Base-by-base conservation (phyloP, 1,140 invertebrate species). In the Venturia canescens region DNA sequence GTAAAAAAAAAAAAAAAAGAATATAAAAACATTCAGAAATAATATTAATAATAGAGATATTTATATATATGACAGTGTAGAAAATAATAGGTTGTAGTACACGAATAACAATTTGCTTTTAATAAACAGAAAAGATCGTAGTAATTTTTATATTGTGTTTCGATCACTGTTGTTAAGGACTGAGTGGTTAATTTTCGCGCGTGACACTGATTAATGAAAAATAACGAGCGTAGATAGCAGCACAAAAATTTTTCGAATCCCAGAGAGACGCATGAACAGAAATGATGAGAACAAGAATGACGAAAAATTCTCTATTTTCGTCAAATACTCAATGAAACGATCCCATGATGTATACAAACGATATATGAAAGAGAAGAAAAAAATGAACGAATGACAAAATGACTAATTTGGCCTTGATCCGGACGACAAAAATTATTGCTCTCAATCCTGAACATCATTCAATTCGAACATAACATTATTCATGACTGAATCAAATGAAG, bases 361-460 rank as follows among this genome's bases (percentile, higher is more conserved):
- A 57, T 69, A 7, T 66, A 57, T 57, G 18, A 3, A 63, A 50
- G 6, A 57, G 13, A 29, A 72, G 44, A 50, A 50, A 53, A 53
- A 53, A 53, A 53, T n/a, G 53, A 38, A 11, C 11, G 38, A 9
- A 44, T 38, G 53, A 57, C n/a, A 29, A 71, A 71, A 60, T 79
- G 60, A 82, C 84, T 85, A 87, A 87, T 83, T 86, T 81, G 84
- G 84, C 85, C 85, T 87, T 84, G 38, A 79, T 21, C 38, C 5
- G 11, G 11, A 44, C 63, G 69, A 72, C 38, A 75, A 71, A 70
- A 69, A 38, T 53, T 63, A 53, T 78, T 70, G 44, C 50, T 63
- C 48, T 60, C 67, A 82, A 81, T 83, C 74, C 72, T 63, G 57
- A 83, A 81, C 74, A 81, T 79, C 70, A 34, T 81, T 69, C 79